A percentile compares a stretch with the other conserved stretches of the same genome.
These are phyloP conservation scores for Lepeophtheirus salmonis DNA, from an alignment of 1,140 invertebrate genomes.

Conservation along the genomic window DNA sequence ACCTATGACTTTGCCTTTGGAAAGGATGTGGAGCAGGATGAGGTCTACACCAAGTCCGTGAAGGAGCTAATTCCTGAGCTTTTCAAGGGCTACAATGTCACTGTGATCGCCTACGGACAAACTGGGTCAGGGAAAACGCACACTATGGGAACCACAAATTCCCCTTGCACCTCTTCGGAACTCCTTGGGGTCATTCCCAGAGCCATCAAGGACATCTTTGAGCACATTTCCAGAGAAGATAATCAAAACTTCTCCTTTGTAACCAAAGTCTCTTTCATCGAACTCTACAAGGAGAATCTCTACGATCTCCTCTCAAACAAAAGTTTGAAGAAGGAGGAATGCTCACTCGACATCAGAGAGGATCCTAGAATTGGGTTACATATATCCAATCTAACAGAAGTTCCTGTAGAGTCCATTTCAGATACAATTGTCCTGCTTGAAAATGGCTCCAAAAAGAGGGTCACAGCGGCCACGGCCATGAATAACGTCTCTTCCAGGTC, in stretches of 20 bases:
- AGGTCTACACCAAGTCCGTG: slow-evolving; percentile 56
- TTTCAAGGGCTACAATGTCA: slow-evolving; percentile 78
- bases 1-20: slow-evolving; percentile 74
- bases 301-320: slow-evolving; percentile 48
- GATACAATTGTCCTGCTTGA: slow-evolving; percentile 22
- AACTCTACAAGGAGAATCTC: slow-evolving; percentile 41
- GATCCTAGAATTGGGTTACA: slow-evolving; percentile 35
- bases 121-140: slow-evolving; percentile 82
- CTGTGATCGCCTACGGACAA: slow-evolving; percentile 78
- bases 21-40: slow-evolving; percentile 42
- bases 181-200: slow-evolving; percentile 62
- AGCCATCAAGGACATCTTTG: slow-evolving; percentile 61
- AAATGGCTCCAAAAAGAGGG: slow-evolving; percentile 50
- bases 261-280: slow-evolving; percentile 23
- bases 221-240: slow-evolving; percentile 38
- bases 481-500: slow-evolving; percentile 71
- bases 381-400: slow-evolving; percentile 42
- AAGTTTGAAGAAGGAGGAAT: slow-evolving; percentile 38
- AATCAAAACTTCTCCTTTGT: slow-evolving; percentile 49
- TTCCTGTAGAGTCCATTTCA: slow-evolving; percentile 27
- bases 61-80: slow-evolving; percentile 50
- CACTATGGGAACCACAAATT: slow-evolving; percentile 58
- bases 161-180: slow-evolving; percentile 26
- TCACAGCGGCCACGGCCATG: slow-evolving; percentile 81
- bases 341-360: slow-evolving; percentile 60